Evolutionary conservation across 2,113 vertebrate species (phyloP), one percentile per base, ranked within the genome.

Genomic region (Ctenodactylus gundi): DNA sequence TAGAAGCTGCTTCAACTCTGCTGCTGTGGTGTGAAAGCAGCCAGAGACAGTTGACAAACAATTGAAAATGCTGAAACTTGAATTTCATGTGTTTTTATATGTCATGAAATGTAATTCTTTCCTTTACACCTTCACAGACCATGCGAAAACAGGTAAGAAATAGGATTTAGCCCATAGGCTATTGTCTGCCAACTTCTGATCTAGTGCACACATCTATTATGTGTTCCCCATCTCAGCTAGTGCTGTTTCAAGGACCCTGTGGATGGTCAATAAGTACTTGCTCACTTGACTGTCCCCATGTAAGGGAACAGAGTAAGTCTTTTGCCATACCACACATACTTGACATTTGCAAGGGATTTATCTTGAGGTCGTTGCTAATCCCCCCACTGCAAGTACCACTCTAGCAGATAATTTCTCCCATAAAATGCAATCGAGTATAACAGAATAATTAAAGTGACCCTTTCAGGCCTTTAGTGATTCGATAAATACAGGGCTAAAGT

Each of bases 391-490:
- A 97, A 95, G 95, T 94, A 94, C 94, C 95, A 94, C 95, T 96
- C 92, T 68, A 95, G 95, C 77, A 78, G 92, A 93, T 97, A 92
- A 96, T 96, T 95, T 87, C 90, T 67, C 96, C 95, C 92, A 83
- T 96, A 96, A 96, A 97, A 90, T 81, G 81, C 96, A 96, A 85
- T 95, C 95, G 94, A 96, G 94, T 94, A 68, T 93, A 96, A 94
- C 92, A 82, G 88, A 92, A 96, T 97, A 97, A 97, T 97, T 96
- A 96, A 95, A 97, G 94, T 96, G 95, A 97, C 96, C 96, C 97
- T 93, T 95, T 90, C 73, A 10, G 95, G 90, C 72, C 88, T 88
- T 75, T 41, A 8, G 7, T 55, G 92, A 94, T 93, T 94, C 90
- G 85, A 88, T 96, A 96, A 95, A 92, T 94, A 92, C 17, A 6